Percentiles rank a stretch among this genome's conserved stretches.
phyloP scores from a whole-genome alignment of 1,140 invertebrate genomes.

The Drosophila nikananu region DNA sequence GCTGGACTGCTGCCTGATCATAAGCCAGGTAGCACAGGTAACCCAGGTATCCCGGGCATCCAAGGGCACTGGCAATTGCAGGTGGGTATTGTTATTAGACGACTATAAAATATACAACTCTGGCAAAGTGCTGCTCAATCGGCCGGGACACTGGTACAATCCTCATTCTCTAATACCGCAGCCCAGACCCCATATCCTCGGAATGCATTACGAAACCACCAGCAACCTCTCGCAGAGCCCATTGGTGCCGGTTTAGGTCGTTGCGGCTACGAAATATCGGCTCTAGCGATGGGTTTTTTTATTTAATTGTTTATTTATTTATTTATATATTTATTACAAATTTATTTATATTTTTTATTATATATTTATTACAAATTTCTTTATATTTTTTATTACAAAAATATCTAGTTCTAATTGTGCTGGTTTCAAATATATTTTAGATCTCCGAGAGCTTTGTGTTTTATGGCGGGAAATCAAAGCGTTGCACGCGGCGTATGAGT shows the following conservation, averaged over 20 bases:
- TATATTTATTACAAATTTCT: too few relatives aligned
- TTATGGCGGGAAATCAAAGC: slow-evolving; percentile 67
- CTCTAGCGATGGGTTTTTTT: slow-evolving; percentile 13
- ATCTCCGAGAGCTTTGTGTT: slow-evolving; percentile 18
- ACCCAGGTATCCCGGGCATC: background rate
- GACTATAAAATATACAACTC: slow-evolving; percentile 31
- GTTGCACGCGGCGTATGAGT: slow-evolving; percentile 63
- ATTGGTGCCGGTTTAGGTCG: slow-evolving; percentile 9
- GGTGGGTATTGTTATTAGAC: slow-evolving; percentile 37
- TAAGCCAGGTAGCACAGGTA: too few relatives aligned
- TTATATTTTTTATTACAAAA: too few relatives aligned
- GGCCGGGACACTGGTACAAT: slow-evolving; percentile 39
- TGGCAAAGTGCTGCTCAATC: slow-evolving; percentile 61
- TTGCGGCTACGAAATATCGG: slow-evolving; percentile 8
- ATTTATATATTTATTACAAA: too few relatives aligned
- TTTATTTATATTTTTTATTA: too few relatives aligned
- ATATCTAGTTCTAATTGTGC: too few relatives aligned
- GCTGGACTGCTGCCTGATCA: too few relatives aligned
- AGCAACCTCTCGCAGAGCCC: background rate
- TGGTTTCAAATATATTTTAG: too few relatives aligned
- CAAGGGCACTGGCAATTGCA: slow-evolving; percentile 1
- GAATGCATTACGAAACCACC: slow-evolving; percentile 29
- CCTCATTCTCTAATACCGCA: slow-evolving; percentile 4
- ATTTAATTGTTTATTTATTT: too few relatives aligned
- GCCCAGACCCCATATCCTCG: slow-evolving; percentile 11